A percentile compares a stretch with the other conserved stretches of the same genome.
Evolutionary conservation across 1,140 invertebrate species (phyloP).

Genomic region (Aphis gossypii): DNA sequence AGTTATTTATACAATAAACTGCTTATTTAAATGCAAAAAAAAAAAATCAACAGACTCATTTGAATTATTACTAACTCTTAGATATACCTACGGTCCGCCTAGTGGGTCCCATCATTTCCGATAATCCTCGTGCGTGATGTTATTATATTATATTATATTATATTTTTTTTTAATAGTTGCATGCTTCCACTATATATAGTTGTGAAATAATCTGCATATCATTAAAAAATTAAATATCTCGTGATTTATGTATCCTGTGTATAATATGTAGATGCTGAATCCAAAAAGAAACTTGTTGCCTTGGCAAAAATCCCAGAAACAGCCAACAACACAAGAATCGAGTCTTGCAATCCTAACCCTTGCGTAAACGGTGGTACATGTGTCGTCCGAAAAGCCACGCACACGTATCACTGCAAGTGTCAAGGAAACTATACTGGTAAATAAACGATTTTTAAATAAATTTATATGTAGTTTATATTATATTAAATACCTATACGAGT

Average conservation of each 20-base stretch:
- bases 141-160: neutral
- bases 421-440: constrained; percentile 67
- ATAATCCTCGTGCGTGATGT: no score
- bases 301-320: neutral
- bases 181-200: neutral
- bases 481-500: no score
- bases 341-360: constrained; percentile 74
- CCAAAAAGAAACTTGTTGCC: constrained; percentile 25
- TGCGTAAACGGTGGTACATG: constrained; percentile 74
- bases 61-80: neutral
- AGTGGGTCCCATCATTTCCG: neutral
- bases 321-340: constrained; percentile 63
- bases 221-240: neutral
- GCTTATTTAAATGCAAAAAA: neutral
- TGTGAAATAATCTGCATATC: neutral
- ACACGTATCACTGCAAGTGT: constrained; percentile 71
- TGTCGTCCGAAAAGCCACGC: constrained; percentile 64
- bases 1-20: neutral
- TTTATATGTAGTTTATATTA: neutral
- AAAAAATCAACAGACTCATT: neutral
- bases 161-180: neutral
- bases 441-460: neutral
- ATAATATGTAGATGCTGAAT: neutral
- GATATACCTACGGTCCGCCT: neutral
- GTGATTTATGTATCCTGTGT: neutral